phyloP scores from a whole-genome alignment of 2,797 vertebrate species.

The Serranus cabrilla region DNA sequence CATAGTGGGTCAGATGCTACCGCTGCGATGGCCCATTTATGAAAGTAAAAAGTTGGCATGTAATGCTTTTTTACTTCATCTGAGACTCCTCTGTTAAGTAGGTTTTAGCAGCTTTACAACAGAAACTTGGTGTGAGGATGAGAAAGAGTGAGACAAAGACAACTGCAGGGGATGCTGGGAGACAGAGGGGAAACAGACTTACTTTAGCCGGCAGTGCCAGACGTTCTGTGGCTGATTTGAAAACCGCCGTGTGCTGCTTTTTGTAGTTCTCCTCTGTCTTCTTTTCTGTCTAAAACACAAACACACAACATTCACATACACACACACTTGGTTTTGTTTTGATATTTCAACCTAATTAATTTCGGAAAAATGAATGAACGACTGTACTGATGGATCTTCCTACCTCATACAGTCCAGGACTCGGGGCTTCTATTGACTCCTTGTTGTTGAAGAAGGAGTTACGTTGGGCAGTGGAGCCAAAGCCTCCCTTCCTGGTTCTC shows the following conservation, averaged over 20 bases:
- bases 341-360: conserved; percentile 9
- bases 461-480: conserved; percentile 80
- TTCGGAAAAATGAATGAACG: background rate
- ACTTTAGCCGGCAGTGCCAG: conserved; percentile 73
- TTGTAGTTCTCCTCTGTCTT: conserved; percentile 76
- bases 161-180: conserved; percentile 7
- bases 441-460: conserved; percentile 66
- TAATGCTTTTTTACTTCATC: conserved; percentile 42
- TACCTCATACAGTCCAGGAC: conserved; percentile 85
- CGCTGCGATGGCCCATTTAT: conserved; percentile 61
- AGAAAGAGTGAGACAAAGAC: conserved; percentile 22
- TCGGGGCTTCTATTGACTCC: conserved; percentile 63
- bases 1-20: conserved; percentile 42
- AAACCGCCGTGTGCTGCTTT: conserved; percentile 72
- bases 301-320: conserved; percentile 27
- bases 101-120: conserved; percentile 40
- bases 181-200: conserved; percentile 50
- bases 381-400: conserved; percentile 14
- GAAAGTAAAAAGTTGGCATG: conserved; percentile 49
- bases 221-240: conserved; percentile 78
- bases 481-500: conserved; percentile 75
- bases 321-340: conserved; percentile 15
- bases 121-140: conserved; percentile 20
- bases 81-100: conserved; percentile 29
- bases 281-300: conserved; percentile 69